Evolutionary conservation across 2,113 vertebrate genomes (phyloP).

Genomic region (Chunga burmeisteri): DNA sequence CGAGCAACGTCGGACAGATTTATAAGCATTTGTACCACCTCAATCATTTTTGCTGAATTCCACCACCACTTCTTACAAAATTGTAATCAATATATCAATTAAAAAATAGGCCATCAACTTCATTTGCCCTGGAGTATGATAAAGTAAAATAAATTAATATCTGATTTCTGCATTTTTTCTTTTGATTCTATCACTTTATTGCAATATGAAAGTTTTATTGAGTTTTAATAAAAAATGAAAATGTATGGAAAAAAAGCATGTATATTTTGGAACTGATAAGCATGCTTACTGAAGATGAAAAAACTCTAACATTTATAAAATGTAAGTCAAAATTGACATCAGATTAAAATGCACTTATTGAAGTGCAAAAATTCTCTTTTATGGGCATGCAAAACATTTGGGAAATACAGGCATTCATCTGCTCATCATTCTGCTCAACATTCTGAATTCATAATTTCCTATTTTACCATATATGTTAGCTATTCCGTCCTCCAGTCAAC

Average conservation of each 20-base stretch:
- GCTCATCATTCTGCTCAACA: not conserved
- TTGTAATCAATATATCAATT: conserved; percentile 67
- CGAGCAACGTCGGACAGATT: conserved; percentile 66
- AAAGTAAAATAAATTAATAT: conserved; percentile 12
- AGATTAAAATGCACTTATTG: not conserved
- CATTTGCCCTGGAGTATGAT: conserved; percentile 45
- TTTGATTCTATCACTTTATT: not conserved
- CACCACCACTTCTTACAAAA: conserved; percentile 35
- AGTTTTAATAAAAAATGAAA: not conserved
- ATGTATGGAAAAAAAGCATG: not conserved
- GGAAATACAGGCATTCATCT: not conserved
- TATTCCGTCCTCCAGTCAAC: not conserved
- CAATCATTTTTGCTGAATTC: conserved; percentile 66
- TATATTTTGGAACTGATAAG: not conserved
- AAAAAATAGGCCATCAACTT: conserved; percentile 43
- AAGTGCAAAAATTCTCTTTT: conserved; percentile 1
- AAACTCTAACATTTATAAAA: not conserved
- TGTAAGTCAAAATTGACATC: not conserved
- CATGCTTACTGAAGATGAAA: not conserved
- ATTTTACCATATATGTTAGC: not conserved
- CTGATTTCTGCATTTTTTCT: not conserved
- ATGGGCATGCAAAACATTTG: not conserved
- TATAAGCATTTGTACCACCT: conserved; percentile 66
- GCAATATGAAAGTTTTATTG: not conserved
- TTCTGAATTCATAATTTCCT: not conserved